Conservation (phyloP, 2,113 vertebrate species). For the Serranochromis macrocephalus region DNA sequence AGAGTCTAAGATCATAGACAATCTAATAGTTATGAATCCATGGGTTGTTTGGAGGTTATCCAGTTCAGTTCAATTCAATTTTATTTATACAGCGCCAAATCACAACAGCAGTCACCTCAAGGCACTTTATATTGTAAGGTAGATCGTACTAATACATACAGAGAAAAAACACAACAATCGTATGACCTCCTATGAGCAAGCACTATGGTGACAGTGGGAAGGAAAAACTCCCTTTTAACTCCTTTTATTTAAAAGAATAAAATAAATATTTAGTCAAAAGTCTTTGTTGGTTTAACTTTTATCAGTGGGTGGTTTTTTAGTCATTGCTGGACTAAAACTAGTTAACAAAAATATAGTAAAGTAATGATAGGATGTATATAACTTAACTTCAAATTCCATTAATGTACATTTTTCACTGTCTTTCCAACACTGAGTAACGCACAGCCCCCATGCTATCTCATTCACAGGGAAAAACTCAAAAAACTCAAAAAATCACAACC, state of each 20-base stretch:
- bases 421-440: neutral
- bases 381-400: neutral
- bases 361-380: neutral
- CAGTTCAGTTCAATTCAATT: neutral
- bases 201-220: neutral
- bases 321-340: neutral
- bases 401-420: neutral
- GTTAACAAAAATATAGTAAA: neutral
- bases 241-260: neutral
- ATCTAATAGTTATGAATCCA: neutral
- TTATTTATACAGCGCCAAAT: neutral
- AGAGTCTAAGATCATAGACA: neutral
- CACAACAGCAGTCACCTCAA: neutral
- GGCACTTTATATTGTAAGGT: neutral
- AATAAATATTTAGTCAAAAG: neutral
- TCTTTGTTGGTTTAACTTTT: neutral
- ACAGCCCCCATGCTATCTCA: neutral
- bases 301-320: neutral
- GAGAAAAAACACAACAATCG: accelerated
- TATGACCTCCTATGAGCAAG: neutral
- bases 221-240: neutral
- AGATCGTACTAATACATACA: neutral
- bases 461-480: neutral
- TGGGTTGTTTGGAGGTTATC: neutral
- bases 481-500: neutral